Percentiles rank a stretch among this genome's conserved stretches.
These are phyloP conservation scores for Anthopleura sola DNA, from an alignment of 64 coral and sea anemone species.

Conservation along the genomic window DNA sequence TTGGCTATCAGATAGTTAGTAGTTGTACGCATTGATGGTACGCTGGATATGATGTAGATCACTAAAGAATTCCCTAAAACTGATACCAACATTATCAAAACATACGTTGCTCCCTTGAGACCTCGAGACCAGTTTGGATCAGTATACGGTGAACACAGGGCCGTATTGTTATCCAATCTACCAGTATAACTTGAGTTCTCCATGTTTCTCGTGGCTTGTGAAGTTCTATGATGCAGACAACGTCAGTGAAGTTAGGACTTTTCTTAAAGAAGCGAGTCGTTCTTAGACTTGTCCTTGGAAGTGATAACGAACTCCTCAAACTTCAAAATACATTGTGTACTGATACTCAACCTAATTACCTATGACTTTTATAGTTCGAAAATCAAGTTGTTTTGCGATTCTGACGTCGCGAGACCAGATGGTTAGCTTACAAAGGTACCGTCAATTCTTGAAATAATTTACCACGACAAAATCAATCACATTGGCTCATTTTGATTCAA, in stretches of 20 bases:
- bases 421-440: not conserved
- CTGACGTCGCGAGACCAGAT: not conserved
- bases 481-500: slow-evolving; percentile 6
- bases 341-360: not conserved
- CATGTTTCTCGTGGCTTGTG: not conserved
- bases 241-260: not conserved
- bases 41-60: slow-evolving; percentile 24
- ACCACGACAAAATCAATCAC: not conserved
- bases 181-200: not conserved
- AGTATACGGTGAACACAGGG: not conserved
- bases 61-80: slow-evolving; percentile 35
- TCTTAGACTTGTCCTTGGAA: not conserved
- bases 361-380: not conserved
- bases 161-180: not conserved
- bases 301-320: not conserved
- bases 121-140: not conserved
- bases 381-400: not conserved
- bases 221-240: not conserved
- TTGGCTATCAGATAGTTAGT: slow-evolving; percentile 46
- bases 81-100: slow-evolving; percentile 31
- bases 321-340: not conserved
- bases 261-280: not conserved
- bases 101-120: not conserved
- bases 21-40: slow-evolving; percentile 27
- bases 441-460: not conserved